Base-by-base conservation (phyloP, 1,140 invertebrate genomes). In the Pseudachorutes palmiensis region DNA sequence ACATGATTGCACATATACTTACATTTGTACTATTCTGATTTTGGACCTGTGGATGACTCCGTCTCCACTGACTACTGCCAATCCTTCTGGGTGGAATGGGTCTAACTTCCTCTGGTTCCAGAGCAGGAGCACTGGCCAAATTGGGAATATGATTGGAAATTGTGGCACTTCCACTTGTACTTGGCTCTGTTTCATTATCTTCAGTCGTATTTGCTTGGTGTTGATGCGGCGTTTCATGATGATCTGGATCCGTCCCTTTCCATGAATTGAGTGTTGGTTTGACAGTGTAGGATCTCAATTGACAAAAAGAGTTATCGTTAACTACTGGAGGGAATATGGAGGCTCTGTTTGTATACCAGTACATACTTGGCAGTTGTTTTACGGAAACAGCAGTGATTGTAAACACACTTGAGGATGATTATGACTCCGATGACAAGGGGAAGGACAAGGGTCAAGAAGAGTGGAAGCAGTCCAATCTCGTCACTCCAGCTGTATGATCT, bases 321-420 rank as follows among this genome's bases (percentile, higher is more conserved):
- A 63, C 32, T 63, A n/a, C n/a, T n/a, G 36, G 19, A 63, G 5
- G 45, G 26, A 26, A 51, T 14, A 55, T 55, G 26, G 45, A 65
- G 22, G 48, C 67, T 70, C 14, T 65, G 64, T 63, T 69, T 68
- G 67, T 68, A 64, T 66, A 71, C 63, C 26, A 71, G 68, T 33
- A 73, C 72, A 61, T 73, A 73, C 72, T 73, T 73, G 55, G 67
- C 65, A n/a, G 67, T 69, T 2, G 69, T 65, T 64, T 71, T 69
- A n/a, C 69, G 65, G 32, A 70, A 62, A 66, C 72, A 73, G 57
- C 72, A 73, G 33, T 73, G 72, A 61, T 68, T 71, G 49, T 71
- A 64, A 29, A 73, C 65, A 64, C 72, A 73, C 68, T 73, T 73
- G 45, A 73, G 60, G 26, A 73, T 62, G 45, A 73, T 26, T 26